Conservation (phyloP, 2,888 invertebrate genomes). For the Autographa gamma region DNA sequence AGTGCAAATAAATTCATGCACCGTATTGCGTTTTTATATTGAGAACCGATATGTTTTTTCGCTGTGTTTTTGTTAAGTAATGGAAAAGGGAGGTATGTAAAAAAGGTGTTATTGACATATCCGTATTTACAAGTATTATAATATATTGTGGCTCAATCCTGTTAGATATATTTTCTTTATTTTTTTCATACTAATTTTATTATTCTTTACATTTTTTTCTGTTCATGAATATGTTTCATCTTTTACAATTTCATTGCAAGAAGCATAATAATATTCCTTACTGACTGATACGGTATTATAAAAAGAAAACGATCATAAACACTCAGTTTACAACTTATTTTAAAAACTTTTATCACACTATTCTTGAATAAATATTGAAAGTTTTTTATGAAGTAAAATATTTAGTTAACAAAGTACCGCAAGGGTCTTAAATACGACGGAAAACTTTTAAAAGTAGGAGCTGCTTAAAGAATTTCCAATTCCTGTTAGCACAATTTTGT, state of each 20-base stretch:
- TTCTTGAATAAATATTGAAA: not conserved
- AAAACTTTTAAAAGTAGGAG: constrained; percentile 2
- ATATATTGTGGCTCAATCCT: no score
- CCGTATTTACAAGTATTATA: no score
- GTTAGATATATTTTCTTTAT: no score
- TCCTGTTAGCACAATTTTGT: not conserved
- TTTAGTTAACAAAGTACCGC: not conserved
- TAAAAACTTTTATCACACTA: no score
- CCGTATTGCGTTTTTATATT: not conserved
- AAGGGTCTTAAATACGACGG: not conserved
- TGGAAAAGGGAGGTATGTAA: not conserved
- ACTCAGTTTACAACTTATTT: no score
- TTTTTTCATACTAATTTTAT: no score
- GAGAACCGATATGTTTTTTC: not conserved
- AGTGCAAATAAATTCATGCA: constrained; percentile 10
- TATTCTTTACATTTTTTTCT: no score
- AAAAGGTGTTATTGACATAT: not conserved
- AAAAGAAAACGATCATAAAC: no score
- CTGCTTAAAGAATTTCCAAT: not conserved
- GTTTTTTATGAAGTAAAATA: not conserved
- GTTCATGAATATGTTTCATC: no score
- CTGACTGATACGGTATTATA: no score
- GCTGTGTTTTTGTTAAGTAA: not conserved
- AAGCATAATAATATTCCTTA: no score
- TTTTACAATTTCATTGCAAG: no score